Conservation (phyloP, 1,140 invertebrate genomes). For the Zaprionus africanus region DNA sequence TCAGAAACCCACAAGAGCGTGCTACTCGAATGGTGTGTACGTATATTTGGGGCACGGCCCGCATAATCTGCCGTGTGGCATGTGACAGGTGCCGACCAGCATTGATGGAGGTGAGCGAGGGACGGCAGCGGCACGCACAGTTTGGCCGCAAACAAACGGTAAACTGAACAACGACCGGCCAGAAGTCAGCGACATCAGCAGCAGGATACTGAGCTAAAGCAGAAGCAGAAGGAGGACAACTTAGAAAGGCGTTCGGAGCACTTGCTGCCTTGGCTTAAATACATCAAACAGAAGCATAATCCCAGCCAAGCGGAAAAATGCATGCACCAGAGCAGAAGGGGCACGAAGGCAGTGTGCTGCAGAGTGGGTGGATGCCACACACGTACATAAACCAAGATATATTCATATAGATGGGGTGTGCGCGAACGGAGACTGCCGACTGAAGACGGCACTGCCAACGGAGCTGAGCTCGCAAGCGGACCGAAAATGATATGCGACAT, state of each 20-base stretch:
- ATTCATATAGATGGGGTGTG: constrained; percentile 15
- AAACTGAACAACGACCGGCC: constrained; percentile 23
- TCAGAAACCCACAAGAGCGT: constrained; percentile 45
- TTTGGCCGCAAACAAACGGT: constrained; percentile 60
- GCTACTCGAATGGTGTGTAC: constrained; percentile 46
- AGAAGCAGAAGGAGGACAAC: constrained; percentile 30
- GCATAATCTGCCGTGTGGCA: constrained; percentile 61
- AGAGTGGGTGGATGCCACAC: background rate
- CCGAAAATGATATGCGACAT: constrained; percentile 78
- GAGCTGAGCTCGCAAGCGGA: constrained; percentile 30
- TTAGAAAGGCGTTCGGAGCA: constrained; percentile 45
- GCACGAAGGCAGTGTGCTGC: no score
- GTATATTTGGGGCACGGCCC: constrained; percentile 36
- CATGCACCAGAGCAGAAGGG: constrained; percentile 48
- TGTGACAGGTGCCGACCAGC: constrained; percentile 13
- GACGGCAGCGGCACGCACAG: constrained; percentile 26
- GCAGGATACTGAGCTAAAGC: background rate
- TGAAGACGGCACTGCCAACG: background rate
- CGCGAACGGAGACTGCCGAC: background rate
- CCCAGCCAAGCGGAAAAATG: constrained; percentile 71
- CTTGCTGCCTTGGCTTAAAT: constrained; percentile 62
- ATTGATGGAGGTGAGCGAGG: background rate
- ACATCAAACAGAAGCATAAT: constrained; percentile 81
- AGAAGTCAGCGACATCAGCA: constrained; percentile 6
- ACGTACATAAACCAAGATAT: constrained; percentile 28